These are phyloP conservation scores for Parnassius apollo DNA, from an alignment of 2,888 invertebrate genomes.

Conservation along the genomic window DNA sequence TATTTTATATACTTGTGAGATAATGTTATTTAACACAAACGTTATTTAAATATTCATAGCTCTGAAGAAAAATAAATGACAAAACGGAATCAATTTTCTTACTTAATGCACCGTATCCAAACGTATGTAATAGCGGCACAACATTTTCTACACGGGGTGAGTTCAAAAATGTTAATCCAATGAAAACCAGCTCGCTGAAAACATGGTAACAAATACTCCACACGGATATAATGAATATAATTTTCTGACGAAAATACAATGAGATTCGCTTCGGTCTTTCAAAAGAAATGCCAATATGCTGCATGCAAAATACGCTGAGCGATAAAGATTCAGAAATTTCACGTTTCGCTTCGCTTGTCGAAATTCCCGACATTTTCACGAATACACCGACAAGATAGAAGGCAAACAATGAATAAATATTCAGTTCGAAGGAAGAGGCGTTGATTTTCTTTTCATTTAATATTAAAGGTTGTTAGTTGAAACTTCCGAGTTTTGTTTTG, in stretches of 20 bases:
- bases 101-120: conserved; percentile 73
- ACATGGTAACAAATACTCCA: conserved; percentile 65
- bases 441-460: conserved; percentile 3
- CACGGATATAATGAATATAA: conserved; percentile 55
- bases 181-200: conserved; percentile 66
- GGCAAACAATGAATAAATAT: background rate
- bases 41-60: no score
- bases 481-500: conserved; percentile 3
- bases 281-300: conserved; percentile 62
- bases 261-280: conserved; percentile 42
- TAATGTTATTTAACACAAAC: no score
- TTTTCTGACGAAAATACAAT: conserved; percentile 49
- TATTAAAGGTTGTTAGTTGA: conserved; percentile 4
- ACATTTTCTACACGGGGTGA: conserved; percentile 71
- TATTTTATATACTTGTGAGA: no score
- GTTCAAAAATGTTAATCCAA: conserved; percentile 61
- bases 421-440: background rate
- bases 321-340: conserved; percentile 62
- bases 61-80: no score
- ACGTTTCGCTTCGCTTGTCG: conserved; percentile 50
- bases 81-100: conserved; percentile 34
- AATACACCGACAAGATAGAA: background rate
- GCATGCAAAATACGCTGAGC: conserved; percentile 60
- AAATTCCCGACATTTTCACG: conserved; percentile 45
- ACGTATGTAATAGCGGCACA: conserved; percentile 71